phyloP scores from a whole-genome alignment of 2,113 vertebrate species.

The Oophaga pumilio region DNA sequence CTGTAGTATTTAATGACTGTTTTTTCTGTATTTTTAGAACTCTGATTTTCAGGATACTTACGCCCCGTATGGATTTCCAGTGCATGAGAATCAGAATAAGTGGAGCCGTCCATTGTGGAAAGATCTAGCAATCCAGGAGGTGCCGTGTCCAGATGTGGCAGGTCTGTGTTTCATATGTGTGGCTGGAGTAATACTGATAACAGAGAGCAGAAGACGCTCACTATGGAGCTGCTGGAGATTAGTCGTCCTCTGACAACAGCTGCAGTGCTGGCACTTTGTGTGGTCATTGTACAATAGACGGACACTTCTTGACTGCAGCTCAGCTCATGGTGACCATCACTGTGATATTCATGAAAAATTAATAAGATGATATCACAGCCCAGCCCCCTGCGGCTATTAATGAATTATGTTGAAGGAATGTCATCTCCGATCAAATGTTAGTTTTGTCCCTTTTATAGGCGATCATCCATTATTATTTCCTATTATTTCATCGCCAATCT shows the following conservation, averaged over 20 bases:
- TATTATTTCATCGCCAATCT: too few species aligned
- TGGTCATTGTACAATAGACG: background rate
- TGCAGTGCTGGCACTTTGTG: background rate
- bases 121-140: background rate
- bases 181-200: background rate
- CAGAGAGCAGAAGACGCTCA: background rate
- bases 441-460: too few species aligned
- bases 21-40: background rate
- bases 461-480: too few species aligned
- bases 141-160: conserved; percentile 5
- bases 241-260: background rate
- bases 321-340: too few species aligned
- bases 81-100: background rate
- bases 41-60: background rate
- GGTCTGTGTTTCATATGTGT: background rate
- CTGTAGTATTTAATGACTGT: background rate
- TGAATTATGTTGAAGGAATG: too few species aligned
- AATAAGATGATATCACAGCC: too few species aligned
- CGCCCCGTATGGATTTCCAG: conserved; percentile 28
- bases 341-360: background rate
- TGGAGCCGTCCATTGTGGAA: background rate
- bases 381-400: too few species aligned
- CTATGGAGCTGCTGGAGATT: background rate
- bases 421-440: too few species aligned
- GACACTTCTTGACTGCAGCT: background rate